These are phyloP conservation scores for Zapornia atra DNA, from an alignment of 2,113 vertebrate genomes.

Conservation along the genomic window DNA sequence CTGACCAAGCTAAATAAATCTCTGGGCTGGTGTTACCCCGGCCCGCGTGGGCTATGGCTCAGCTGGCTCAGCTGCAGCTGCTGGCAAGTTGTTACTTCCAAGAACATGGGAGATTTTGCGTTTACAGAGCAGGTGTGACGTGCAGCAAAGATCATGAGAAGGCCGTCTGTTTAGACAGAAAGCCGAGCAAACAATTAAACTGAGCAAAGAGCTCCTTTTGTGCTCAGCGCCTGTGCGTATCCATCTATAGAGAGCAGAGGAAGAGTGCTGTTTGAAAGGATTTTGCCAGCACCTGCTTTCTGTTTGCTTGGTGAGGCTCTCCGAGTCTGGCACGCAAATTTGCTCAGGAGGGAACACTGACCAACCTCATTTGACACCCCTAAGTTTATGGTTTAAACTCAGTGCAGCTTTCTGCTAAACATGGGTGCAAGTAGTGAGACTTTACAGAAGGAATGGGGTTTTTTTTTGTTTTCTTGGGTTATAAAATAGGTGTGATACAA, in stretches of 20 bases:
- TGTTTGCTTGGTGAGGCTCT: background rate
- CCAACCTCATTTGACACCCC: background rate
- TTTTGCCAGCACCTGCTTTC: background rate
- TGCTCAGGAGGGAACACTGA: background rate
- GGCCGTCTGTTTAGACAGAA: background rate
- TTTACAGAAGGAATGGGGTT: background rate
- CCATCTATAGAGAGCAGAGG: background rate
- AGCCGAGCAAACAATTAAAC: background rate
- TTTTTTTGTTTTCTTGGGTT: background rate
- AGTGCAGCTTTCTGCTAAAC: background rate
- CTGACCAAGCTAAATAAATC: background rate
- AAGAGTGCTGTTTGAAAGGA: background rate
- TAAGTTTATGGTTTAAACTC: background rate
- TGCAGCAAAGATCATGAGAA: background rate
- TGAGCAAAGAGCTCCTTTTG: background rate
- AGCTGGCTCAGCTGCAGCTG: background rate
- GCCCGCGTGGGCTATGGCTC: background rate
- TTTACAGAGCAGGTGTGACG: background rate
- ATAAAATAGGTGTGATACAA: background rate
- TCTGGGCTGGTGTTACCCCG: background rate
- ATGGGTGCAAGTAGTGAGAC: background rate
- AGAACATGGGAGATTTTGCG: background rate
- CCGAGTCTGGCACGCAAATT: background rate
- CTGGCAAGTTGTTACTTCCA: background rate
- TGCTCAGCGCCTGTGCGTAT: background rate